phyloP scores from a whole-genome alignment of 1,140 invertebrate species.

The Dryas iulia region DNA sequence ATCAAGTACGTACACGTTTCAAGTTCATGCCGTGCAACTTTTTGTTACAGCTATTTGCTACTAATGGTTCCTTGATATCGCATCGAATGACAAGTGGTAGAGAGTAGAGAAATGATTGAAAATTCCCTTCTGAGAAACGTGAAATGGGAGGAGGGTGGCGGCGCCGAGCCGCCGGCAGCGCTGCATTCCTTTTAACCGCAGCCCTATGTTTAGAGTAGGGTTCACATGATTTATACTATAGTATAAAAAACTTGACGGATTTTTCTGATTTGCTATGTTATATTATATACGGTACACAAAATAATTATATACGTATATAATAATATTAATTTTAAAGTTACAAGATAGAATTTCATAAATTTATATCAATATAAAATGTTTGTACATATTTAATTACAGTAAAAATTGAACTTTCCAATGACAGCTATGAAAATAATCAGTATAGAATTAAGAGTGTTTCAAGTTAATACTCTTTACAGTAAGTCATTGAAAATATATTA shows the following conservation, averaged over 20 bases:
- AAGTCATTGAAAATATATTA: too few species aligned
- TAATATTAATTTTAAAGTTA: too few species aligned
- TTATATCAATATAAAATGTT: too few species aligned
- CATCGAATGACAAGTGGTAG: conserved; percentile 55
- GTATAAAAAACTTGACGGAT: neutral
- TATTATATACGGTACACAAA: too few species aligned
- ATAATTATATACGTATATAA: too few species aligned
- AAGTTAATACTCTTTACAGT: too few species aligned
- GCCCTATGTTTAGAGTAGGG: conserved; percentile 61
- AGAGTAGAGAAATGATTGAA: conserved; percentile 63
- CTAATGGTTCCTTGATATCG: conserved; percentile 46
- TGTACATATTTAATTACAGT: neutral
- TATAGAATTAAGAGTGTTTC: too few species aligned
- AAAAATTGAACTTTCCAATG: neutral
- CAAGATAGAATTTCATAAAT: too few species aligned
- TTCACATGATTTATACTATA: conserved; percentile 24
- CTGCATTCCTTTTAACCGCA: conserved; percentile 69
- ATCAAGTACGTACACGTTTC: too few species aligned
- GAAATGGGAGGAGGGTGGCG: conserved; percentile 64
- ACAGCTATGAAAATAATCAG: too few species aligned
- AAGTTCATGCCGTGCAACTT: neutral
- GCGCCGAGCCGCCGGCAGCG: conserved; percentile 45
- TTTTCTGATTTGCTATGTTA: too few species aligned
- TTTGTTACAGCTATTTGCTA: neutral
- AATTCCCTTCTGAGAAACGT: conserved; percentile 69